These are phyloP conservation scores for Hirundichthys speculiger DNA, from an alignment of 2,113 vertebrate genomes.

Conservation along the genomic window DNA sequence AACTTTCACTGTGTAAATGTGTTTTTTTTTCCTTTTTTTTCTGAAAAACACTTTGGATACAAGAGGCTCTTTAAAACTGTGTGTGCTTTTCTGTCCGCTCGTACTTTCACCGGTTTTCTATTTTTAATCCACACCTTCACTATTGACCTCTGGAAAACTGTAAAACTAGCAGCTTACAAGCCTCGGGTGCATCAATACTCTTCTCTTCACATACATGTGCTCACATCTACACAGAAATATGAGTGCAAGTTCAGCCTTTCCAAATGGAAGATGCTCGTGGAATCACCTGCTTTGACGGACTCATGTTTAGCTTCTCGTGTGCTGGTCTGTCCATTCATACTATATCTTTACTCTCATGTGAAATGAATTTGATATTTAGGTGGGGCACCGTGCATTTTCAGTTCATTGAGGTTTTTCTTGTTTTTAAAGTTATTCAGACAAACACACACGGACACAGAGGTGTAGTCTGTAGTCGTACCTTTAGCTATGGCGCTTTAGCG, in stretches of 20 bases:
- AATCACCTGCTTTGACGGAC: no score
- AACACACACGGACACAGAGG: not conserved
- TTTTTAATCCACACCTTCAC: constrained; percentile 41
- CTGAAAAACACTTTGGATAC: constrained; percentile 39
- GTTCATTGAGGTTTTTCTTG: no score
- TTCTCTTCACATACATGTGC: constrained; percentile 8
- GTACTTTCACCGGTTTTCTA: constrained; percentile 17
- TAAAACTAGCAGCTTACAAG: constrained; percentile 34
- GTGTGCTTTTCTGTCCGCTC: not conserved
- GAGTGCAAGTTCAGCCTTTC: no score
- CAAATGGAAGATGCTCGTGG: no score
- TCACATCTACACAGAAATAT: not conserved
- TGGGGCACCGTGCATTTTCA: no score
- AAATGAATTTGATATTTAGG: no score
- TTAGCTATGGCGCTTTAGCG: constrained; percentile 20
- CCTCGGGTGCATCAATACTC: constrained; percentile 43
- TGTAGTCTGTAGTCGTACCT: constrained; percentile 34
- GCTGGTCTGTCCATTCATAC: not conserved
- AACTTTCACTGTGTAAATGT: constrained; percentile 59
- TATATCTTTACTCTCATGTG: constrained; percentile 15
- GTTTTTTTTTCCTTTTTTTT: constrained; percentile 29
- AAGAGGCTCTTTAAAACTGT: no score
- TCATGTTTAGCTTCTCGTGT: not conserved
- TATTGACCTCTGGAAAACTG: constrained; percentile 47
- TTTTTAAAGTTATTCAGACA: constrained; percentile 16